phyloP scores from a whole-genome alignment of 2,113 vertebrate genomes.

The Suncus etruscus region DNA sequence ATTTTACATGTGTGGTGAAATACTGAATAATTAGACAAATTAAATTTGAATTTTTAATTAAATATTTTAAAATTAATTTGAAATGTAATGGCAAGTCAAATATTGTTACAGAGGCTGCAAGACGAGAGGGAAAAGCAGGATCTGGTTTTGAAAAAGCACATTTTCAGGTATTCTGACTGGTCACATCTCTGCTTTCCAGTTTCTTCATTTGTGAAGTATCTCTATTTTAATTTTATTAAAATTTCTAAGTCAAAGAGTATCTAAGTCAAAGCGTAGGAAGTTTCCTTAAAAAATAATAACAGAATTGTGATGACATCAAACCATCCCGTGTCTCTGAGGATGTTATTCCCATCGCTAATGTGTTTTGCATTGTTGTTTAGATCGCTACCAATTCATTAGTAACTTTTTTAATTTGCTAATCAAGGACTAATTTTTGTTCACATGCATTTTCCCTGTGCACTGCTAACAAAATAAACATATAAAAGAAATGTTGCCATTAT shows the following conservation, averaged over 20 bases:
- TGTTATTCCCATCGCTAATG: conserved; percentile 3
- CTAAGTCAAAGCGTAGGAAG: neutral
- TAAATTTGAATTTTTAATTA: neutral
- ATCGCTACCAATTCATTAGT: conserved; percentile 6
- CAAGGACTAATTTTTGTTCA: conserved; percentile 45
- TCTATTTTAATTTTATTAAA: neutral
- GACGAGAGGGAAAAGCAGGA: neutral
- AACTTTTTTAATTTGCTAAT: conserved; percentile 49
- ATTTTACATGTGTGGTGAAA: too few relatives aligned
- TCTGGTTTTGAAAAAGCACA: neutral
- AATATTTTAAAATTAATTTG: neutral
- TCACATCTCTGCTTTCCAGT: neutral
- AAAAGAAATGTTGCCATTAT: neutral
- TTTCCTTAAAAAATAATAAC: conserved; percentile 11
- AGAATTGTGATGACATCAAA: conserved; percentile 19
- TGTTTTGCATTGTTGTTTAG: conserved; percentile 40
- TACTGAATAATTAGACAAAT: too few relatives aligned
- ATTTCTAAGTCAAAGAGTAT: neutral
- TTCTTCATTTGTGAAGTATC: neutral
- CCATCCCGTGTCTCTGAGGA: conserved; percentile 48
- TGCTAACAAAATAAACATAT: conserved; percentile 19
- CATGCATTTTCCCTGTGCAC: conserved; percentile 3
- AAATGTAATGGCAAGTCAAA: too few relatives aligned
- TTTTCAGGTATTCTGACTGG: neutral
- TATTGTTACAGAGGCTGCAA: neutral